These are phyloP conservation scores for Drosophila pruinosa DNA, from an alignment of 1,140 invertebrate species.

Conservation along the genomic window DNA sequence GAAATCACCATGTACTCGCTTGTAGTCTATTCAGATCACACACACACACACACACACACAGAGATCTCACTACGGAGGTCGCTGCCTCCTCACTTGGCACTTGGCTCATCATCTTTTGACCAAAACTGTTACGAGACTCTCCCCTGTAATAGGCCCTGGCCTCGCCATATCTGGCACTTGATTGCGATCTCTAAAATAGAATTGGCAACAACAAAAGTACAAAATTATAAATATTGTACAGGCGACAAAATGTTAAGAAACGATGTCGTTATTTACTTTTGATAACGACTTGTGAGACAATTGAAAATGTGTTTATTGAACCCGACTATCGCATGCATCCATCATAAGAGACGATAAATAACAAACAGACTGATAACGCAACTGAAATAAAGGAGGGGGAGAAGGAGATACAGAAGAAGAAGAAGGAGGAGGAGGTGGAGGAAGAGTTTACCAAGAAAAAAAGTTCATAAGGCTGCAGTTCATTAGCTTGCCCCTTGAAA, in stretches of 20 bases:
- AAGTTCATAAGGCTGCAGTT: no score
- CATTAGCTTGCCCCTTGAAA: no score
- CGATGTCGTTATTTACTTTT: background rate
- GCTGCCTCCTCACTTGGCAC: conserved; percentile 9
- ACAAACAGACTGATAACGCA: background rate
- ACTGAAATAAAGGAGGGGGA: no score
- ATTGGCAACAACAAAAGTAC: conserved; percentile 21
- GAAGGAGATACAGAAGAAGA: no score
- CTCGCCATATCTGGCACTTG: conserved; percentile 39
- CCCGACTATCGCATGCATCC: conserved; percentile 7
- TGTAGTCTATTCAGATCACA: conserved; percentile 21
- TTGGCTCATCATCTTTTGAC: conserved; percentile 34
- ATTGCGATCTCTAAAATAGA: conserved; percentile 43
- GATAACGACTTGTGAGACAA: background rate
- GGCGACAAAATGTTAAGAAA: conserved; percentile 10
- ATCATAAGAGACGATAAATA: conserved; percentile 24
- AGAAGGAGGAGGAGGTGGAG: no score
- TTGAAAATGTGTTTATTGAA: conserved; percentile 40
- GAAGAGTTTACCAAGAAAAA: no score
- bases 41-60: no score
- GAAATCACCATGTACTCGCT: conserved; percentile 25
- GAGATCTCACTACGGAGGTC: conserved; percentile 31
- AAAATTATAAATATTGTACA: background rate
- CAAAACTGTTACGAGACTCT: conserved; percentile 35
- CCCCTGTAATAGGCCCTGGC: conserved; percentile 38